Percentiles rank a stretch among this genome's conserved stretches.
These are phyloP conservation scores for Acanthopagrus latus DNA, from an alignment of 2,797 vertebrate species.

Conservation along the genomic window DNA sequence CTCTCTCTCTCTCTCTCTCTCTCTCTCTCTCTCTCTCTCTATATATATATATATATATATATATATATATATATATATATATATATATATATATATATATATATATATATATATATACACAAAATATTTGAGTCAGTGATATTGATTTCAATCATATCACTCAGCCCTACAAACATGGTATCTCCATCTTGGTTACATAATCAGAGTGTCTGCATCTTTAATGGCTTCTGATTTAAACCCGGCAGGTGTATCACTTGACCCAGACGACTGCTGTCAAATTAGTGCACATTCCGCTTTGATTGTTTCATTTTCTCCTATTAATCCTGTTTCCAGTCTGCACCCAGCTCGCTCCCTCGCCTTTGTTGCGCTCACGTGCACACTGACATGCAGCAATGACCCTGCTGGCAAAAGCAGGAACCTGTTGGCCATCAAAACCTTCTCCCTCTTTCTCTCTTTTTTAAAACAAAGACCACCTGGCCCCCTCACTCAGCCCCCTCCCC, in stretches of 20 bases:
- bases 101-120: too few relatives aligned
- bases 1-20: too few relatives aligned
- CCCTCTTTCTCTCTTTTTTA: neutral
- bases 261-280: neutral
- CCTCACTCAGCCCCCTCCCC: constrained; percentile 30
- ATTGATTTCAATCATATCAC: neutral
- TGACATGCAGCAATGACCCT: constrained; percentile 38
- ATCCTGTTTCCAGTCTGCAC: neutral
- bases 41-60: too few relatives aligned
- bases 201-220: constrained; percentile 9
- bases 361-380: constrained; percentile 11
- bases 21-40: too few relatives aligned
- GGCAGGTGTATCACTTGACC: constrained; percentile 22
- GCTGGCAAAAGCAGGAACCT: constrained; percentile 45
- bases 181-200: neutral
- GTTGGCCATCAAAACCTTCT: constrained; percentile 20
- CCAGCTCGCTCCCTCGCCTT: neutral
- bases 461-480: constrained; percentile 61
- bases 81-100: too few relatives aligned
- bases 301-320: constrained; percentile 3
- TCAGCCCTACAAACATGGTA: neutral
- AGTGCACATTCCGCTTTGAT: neutral
- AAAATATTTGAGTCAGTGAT: neutral
- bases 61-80: too few relatives aligned
- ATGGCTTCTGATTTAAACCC: neutral